A percentile compares a stretch with the other conserved stretches of the same genome.
Conservation (phyloP, 2,113 vertebrate species). For the Xenopus laevis region DNA sequence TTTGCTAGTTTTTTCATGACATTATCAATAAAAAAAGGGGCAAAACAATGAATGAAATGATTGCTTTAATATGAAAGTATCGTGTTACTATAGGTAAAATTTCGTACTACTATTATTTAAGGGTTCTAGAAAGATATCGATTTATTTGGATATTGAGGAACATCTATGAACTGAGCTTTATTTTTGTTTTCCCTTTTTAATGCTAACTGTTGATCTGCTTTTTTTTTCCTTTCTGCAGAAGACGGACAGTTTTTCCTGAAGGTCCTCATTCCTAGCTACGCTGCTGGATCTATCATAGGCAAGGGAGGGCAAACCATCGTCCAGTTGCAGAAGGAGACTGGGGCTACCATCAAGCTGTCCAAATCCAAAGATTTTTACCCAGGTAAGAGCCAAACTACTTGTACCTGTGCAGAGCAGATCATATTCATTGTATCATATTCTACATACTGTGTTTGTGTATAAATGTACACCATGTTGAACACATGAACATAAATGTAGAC, state of each 20-base stretch:
- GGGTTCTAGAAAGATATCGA: slow-evolving; percentile 27
- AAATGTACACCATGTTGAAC: no score
- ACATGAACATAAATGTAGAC: no score
- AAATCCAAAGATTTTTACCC: slow-evolving; percentile 90
- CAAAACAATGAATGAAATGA: neutral
- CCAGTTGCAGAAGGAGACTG: slow-evolving; percentile 85
- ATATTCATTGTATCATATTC: neutral
- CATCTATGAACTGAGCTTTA: neutral
- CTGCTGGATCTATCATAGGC: slow-evolving; percentile 88
- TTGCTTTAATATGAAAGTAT: neutral
- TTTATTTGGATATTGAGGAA: neutral
- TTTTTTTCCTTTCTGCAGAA: slow-evolving; percentile 66
- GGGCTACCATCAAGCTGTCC: slow-evolving; percentile 85
- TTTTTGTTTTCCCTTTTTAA: neutral
- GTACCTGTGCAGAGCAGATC: neutral
- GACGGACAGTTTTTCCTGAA: slow-evolving; percentile 88
- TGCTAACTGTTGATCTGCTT: slow-evolving; percentile 43
- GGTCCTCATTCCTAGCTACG: slow-evolving; percentile 88
- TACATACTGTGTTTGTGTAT: no score
- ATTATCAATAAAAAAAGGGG: no score
- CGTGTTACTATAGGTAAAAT: neutral
- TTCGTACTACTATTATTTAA: neutral
- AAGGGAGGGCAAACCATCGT: slow-evolving; percentile 88
- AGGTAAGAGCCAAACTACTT: slow-evolving; percentile 70
- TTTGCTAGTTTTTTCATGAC: neutral